Evolutionary conservation across 2,888 invertebrate genomes (phyloP).

Genomic region (Leptinotarsa tumamoca): DNA sequence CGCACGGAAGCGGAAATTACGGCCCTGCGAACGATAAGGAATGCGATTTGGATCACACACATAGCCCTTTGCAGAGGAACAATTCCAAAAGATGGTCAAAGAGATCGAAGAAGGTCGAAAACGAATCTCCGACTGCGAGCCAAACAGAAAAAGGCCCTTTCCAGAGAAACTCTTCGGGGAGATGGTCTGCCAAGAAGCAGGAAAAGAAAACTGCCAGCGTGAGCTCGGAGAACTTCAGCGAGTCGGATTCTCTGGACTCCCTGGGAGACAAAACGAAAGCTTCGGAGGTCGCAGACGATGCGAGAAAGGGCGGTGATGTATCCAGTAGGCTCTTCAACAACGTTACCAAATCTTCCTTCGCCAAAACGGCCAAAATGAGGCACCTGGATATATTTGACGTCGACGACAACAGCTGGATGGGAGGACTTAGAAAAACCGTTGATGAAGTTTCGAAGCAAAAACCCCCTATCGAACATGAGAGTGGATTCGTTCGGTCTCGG

Average conservation of each 20-base stretch:
- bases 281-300: slow-evolving; percentile 53
- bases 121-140: slow-evolving; percentile 36
- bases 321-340: slow-evolving; percentile 70
- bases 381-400: slow-evolving; percentile 69
- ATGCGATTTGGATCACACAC: slow-evolving; percentile 54
- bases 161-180: slow-evolving; percentile 48
- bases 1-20: slow-evolving; percentile 71
- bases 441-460: slow-evolving; percentile 35
- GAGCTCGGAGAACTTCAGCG: slow-evolving; percentile 76
- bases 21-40: slow-evolving; percentile 34
- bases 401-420: slow-evolving; percentile 56
- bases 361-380: slow-evolving; percentile 73
- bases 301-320: slow-evolving; percentile 55
- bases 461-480: slow-evolving; percentile 25
- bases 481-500: slow-evolving; percentile 33
- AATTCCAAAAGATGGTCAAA: slow-evolving; percentile 69
- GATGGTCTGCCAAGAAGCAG: slow-evolving; percentile 51
- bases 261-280: slow-evolving; percentile 51
- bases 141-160: slow-evolving; percentile 42
- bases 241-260: slow-evolving; percentile 74
- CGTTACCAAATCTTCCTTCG: slow-evolving; percentile 72
- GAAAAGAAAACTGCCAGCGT: slow-evolving; percentile 69
- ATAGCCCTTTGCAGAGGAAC: slow-evolving; percentile 67
- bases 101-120: slow-evolving; percentile 59
- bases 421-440: slow-evolving; percentile 51